A percentile compares a stretch with the other conserved stretches of the same genome.
These are phyloP conservation scores for Caenorhabditis sp. DNA, from an alignment of 2,888 invertebrate genomes.

Conservation along the genomic window DNA sequence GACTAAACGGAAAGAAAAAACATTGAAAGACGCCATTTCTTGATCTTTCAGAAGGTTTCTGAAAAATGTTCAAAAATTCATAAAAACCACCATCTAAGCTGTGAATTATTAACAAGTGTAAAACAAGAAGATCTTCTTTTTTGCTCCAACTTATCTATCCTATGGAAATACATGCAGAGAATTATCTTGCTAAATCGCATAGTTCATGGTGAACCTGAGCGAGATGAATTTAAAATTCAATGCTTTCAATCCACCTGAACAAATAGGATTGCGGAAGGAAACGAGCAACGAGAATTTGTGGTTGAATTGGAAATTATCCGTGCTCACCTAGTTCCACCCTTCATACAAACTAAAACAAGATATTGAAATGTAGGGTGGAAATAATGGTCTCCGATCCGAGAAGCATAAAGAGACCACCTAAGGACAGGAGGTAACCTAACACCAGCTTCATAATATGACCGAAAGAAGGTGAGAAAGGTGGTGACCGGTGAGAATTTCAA, in stretches of 20 bases:
- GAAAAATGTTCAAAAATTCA: conserved; percentile 23
- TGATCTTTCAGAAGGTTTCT: background rate
- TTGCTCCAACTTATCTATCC: too few species aligned
- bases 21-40: background rate
- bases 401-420: conserved; percentile 33
- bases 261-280: conserved; percentile 28
- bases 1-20: too few species aligned
- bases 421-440: conserved; percentile 24
- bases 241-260: conserved; percentile 33
- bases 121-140: conserved; percentile 15
- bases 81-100: conserved; percentile 17
- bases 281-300: conserved; percentile 1
- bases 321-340: too few species aligned
- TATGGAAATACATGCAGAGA: too few species aligned
- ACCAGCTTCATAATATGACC: conserved; percentile 28
- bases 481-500: conserved; percentile 19
- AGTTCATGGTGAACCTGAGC: background rate
- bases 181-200: too few species aligned
- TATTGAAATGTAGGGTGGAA: too few species aligned
- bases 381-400: conserved; percentile 23
- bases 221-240: conserved; percentile 28
- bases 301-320: background rate
- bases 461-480: background rate
- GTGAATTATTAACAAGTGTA: conserved; percentile 16
- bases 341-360: too few species aligned